Conservation (phyloP, 2,888 invertebrate genomes). For the Rapana venosa region DNA sequence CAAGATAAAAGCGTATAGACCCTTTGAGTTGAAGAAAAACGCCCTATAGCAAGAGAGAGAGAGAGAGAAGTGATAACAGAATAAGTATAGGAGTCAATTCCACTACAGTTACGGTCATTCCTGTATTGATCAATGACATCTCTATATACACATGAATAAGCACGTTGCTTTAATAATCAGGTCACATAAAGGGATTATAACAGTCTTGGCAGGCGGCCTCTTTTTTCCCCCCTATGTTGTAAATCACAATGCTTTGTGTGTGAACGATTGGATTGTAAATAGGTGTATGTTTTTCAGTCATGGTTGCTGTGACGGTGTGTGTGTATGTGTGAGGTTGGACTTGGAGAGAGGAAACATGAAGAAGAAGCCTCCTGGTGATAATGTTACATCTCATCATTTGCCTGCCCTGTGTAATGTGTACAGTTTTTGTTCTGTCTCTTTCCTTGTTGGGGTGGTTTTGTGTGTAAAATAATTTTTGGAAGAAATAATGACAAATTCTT, state of each 20-base stretch:
- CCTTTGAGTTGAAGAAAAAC: too few relatives aligned
- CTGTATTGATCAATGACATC: too few relatives aligned
- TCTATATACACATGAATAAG: too few relatives aligned
- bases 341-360: background rate
- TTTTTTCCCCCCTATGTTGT: background rate
- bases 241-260: background rate
- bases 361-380: slow-evolving; percentile 37
- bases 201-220: background rate
- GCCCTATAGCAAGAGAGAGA: too few relatives aligned
- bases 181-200: background rate
- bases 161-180: background rate
- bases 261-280: slow-evolving; percentile 7
- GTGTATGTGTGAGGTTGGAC: background rate
- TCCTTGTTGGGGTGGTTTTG: background rate
- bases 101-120: too few relatives aligned
- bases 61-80: too few relatives aligned
- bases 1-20: too few relatives aligned
- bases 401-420: background rate
- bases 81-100: too few relatives aligned
- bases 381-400: background rate
- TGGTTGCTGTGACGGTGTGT: slow-evolving; percentile 13
- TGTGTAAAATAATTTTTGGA: background rate
- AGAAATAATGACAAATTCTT: background rate
- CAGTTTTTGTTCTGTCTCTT: background rate
- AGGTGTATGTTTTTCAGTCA: slow-evolving; percentile 1